Conservation (phyloP, 2,113 vertebrate genomes). For the Elephas maximus region DNA sequence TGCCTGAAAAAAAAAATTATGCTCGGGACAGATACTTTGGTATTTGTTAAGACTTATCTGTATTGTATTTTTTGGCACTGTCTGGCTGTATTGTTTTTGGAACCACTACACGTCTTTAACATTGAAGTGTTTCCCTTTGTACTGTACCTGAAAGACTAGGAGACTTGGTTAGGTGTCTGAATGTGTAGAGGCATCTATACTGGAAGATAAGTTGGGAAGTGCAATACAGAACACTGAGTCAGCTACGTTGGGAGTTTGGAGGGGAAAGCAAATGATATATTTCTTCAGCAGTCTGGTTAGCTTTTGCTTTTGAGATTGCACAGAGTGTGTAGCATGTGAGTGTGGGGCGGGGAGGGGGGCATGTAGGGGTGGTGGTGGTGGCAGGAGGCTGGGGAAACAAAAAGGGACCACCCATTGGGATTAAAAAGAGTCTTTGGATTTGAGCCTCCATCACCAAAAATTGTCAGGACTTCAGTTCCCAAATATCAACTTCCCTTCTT, state of each 20-base stretch:
- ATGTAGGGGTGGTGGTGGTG: too few species aligned
- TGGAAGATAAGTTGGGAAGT: not conserved
- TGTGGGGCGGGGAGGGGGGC: not conserved
- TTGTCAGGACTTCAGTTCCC: not conserved
- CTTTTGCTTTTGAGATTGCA: not conserved
- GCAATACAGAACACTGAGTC: fast-evolving
- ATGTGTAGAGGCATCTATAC: fast-evolving
- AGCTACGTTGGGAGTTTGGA: not conserved
- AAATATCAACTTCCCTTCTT: not conserved
- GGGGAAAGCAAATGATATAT: fast-evolving
- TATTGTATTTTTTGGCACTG: not conserved
- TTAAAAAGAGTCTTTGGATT: not conserved
- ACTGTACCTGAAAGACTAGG: not conserved
- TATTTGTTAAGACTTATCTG: not conserved
- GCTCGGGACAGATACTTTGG: not conserved
- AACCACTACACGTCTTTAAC: not conserved
- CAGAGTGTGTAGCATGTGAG: not conserved
- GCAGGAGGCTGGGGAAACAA: too few species aligned
- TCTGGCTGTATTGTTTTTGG: not conserved
- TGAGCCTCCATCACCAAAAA: not conserved
- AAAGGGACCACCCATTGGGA: not conserved
- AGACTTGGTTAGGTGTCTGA: not conserved
- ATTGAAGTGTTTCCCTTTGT: not conserved
- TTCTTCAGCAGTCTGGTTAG: not conserved
- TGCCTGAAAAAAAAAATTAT: not conserved